Evolutionary conservation across 1,140 invertebrate species (phyloP).

Genomic region (Ostrea edulis): DNA sequence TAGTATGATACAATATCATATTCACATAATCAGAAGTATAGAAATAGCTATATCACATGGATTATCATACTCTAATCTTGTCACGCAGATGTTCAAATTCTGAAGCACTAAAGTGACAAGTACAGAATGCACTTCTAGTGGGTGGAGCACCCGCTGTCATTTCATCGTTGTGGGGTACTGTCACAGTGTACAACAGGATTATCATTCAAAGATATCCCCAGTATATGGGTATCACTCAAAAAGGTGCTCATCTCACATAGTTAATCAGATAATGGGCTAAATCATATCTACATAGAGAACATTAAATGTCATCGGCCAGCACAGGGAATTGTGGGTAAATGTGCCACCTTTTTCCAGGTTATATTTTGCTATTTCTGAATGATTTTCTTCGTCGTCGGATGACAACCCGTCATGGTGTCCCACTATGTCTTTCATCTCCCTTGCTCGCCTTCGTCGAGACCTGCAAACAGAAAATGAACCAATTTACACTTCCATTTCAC

Average conservation of each 20-base stretch:
- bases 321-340: constrained; percentile 26
- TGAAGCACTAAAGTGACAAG: constrained; percentile 9
- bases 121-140: not conserved
- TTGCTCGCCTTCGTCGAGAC: constrained; percentile 86
- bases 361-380: constrained; percentile 87
- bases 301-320: constrained; percentile 21
- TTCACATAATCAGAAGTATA: not conserved
- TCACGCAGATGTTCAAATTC: not conserved
- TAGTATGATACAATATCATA: not conserved
- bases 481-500: not conserved
- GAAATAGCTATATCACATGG: not conserved
- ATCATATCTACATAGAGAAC: constrained; percentile 18
- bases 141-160: not conserved
- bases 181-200: not conserved
- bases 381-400: constrained; percentile 96
- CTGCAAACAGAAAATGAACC: constrained; percentile 75
- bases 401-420: constrained; percentile 95
- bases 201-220: not conserved
- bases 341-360: constrained; percentile 79
- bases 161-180: not conserved
- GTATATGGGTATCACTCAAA: not conserved
- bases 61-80: not conserved
- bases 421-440: constrained; percentile 83
- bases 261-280: not conserved
- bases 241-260: not conserved